These are phyloP conservation scores for Choloepus didactylus DNA, from an alignment of 2,797 vertebrate genomes.

Conservation along the genomic window DNA sequence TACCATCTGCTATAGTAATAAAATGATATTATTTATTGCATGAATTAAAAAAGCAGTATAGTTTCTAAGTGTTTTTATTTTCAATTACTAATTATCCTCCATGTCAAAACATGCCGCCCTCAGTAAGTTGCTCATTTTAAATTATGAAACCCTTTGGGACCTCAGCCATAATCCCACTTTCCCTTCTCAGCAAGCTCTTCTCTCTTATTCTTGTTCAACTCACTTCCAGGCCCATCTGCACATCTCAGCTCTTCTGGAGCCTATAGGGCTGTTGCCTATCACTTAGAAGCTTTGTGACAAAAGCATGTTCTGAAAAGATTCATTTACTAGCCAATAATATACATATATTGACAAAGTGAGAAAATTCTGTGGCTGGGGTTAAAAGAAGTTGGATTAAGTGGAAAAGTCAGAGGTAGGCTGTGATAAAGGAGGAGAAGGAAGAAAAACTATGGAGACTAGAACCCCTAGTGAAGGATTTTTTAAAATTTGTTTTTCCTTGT, in stretches of 20 bases:
- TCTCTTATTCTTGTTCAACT: conserved; percentile 30
- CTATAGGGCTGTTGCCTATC: background rate
- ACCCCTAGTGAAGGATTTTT: conserved; percentile 39
- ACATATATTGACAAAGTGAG: conserved; percentile 12
- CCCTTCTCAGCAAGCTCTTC: background rate
- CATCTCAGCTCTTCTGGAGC: conserved; percentile 9
- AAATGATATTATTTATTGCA: conserved; percentile 10
- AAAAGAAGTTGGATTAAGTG: background rate
- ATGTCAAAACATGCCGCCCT: conserved; percentile 34
- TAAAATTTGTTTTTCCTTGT: conserved; percentile 53
- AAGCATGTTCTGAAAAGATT: background rate
- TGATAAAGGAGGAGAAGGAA: background rate
- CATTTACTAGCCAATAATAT: background rate
- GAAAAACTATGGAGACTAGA: background rate
- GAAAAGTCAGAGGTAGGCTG: background rate
- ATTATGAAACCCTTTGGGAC: background rate
- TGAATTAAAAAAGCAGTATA: conserved; percentile 34
- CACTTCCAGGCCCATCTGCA: background rate
- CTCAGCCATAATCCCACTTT: background rate
- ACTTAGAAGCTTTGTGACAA: conserved; percentile 34
- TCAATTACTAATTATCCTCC: conserved; percentile 32
- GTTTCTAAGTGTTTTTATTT: background rate
- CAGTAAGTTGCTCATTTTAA: conserved; percentile 35
- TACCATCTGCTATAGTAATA: conserved; percentile 29
- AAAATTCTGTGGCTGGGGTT: background rate